These are phyloP conservation scores for Heteropelma amictum DNA, from an alignment of 2,888 invertebrate species.

Conservation along the genomic window DNA sequence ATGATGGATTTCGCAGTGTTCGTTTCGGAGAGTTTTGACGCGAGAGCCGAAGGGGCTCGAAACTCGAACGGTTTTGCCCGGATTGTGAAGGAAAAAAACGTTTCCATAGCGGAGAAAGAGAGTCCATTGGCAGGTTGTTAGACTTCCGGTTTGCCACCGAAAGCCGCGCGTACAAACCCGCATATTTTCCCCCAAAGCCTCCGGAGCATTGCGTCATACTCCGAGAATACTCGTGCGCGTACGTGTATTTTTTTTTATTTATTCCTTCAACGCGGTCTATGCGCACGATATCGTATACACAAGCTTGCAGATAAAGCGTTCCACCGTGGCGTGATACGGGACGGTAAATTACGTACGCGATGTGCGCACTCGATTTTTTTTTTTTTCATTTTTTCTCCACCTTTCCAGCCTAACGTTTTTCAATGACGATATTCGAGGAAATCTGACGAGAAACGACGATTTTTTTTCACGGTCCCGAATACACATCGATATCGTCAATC, in stretches of 20 bases:
- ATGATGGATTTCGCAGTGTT: no score
- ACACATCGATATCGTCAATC: no score
- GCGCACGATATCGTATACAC: background rate
- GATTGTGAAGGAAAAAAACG: constrained; percentile 8
- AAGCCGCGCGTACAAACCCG: constrained; percentile 27
- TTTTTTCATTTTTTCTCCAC: no score
- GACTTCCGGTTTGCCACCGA: constrained; percentile 59
- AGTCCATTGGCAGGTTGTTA: constrained; percentile 54
- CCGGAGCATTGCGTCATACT: constrained; percentile 40
- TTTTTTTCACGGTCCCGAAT: no score
- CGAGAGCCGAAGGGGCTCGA: no score
- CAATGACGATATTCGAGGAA: no score
- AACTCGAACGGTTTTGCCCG: no score
- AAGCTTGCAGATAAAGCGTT: background rate
- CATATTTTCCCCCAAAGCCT: constrained; percentile 12
- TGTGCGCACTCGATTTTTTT: no score
- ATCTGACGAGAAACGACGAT: no score
- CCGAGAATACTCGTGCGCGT: background rate
- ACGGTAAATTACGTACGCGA: background rate
- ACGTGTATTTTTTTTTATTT: background rate
- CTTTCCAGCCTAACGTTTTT: no score
- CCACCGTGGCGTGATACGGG: background rate
- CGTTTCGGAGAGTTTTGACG: no score
- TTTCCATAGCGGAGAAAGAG: constrained; percentile 31
- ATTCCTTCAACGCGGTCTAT: background rate